A percentile compares a stretch with the other conserved stretches of the same genome.
These are phyloP conservation scores for Dinocampus coccinellae DNA, from an alignment of 2,888 invertebrate species.

Conservation along the genomic window DNA sequence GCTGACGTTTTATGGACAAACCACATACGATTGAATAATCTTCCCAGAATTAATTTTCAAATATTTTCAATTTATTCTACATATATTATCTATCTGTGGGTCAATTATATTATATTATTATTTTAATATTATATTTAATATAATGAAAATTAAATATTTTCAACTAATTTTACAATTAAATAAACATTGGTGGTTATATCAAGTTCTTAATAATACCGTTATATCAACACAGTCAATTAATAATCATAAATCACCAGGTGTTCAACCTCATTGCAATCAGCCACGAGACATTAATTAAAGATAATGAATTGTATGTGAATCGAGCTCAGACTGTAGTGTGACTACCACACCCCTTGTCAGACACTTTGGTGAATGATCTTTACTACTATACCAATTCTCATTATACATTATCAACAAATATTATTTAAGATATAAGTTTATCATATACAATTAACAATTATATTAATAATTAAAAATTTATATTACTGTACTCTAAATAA, in stretches of 20 bases:
- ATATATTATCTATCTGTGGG: not conserved
- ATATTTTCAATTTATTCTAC: not conserved
- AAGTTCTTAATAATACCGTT: not conserved
- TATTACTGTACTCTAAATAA: no score
- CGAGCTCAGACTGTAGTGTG: not conserved
- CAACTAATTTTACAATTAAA: no score
- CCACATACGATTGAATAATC: not conserved
- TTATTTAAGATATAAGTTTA: not conserved
- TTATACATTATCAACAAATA: not conserved
- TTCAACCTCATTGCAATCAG: slow-evolving; percentile 23
- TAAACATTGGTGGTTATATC: not conserved
- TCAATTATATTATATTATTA: not conserved
- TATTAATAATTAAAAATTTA: not conserved
- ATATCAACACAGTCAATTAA: slow-evolving; percentile 10
- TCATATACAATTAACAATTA: not conserved
- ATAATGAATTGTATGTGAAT: slow-evolving; percentile 29
- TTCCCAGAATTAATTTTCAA: not conserved
- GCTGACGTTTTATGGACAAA: slow-evolving; percentile 14
- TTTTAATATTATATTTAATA: not conserved
- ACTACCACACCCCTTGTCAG: not conserved
- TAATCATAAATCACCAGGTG: not conserved
- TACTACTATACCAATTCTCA: not conserved
- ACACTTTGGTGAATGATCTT: not conserved
- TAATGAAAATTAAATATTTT: no score
- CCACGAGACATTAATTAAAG: slow-evolving; percentile 28